Evolutionary conservation across 1,140 invertebrate species (phyloP).

Genomic region (Nymphalis io): DNA sequence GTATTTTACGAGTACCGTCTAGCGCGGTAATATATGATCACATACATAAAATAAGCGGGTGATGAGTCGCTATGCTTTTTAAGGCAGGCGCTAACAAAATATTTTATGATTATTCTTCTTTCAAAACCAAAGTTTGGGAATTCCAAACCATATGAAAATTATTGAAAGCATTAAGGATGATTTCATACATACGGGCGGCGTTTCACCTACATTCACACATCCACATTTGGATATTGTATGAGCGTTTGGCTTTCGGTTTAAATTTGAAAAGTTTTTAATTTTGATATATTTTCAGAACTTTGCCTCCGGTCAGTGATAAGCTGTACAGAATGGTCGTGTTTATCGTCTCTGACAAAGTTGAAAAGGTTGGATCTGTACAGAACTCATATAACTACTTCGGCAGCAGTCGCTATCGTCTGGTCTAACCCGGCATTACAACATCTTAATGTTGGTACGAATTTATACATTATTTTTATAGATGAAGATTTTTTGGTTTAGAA

Average conservation of each 20-base stretch:
- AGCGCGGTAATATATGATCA: no score
- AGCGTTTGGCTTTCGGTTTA: neutral
- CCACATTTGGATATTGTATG: no score
- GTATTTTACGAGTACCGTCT: no score
- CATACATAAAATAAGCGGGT: no score
- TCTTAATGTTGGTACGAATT: constrained; percentile 85
- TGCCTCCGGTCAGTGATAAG: constrained; percentile 64
- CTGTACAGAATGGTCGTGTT: constrained; percentile 82
- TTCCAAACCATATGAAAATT: no score
- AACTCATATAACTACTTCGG: constrained; percentile 84
- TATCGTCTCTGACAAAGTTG: constrained; percentile 84
- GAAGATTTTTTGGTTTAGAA: neutral
- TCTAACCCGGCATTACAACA: constrained; percentile 86
- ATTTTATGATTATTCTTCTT: no score
- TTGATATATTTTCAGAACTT: constrained; percentile 53
- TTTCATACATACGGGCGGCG: no score
- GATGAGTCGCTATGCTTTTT: no score
- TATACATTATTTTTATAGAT: neutral
- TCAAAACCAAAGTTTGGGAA: no score
- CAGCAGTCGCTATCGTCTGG: constrained; percentile 84
- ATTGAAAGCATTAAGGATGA: no score
- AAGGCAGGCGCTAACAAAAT: no score
- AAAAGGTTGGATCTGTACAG: constrained; percentile 89
- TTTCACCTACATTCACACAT: no score
- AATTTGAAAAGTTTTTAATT: neutral